phyloP scores from a whole-genome alignment of 2,113 vertebrate species.

The Nestor notabilis region DNA sequence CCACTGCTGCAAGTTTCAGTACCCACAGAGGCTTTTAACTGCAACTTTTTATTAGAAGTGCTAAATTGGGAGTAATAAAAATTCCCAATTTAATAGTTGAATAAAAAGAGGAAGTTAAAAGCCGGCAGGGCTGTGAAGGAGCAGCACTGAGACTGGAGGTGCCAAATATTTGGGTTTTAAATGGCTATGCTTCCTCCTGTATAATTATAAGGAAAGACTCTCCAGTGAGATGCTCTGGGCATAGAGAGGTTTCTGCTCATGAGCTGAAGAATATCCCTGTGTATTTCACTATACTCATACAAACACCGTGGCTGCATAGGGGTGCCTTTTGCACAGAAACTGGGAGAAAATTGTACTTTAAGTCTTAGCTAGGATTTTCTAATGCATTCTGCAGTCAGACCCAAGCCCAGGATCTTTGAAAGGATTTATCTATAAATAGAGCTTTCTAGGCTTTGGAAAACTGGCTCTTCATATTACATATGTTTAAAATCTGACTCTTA shows the following conservation, averaged over 20 bases:
- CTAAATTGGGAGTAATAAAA: slow-evolving; percentile 61
- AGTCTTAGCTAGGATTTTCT: not conserved
- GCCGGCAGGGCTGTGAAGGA: not conserved
- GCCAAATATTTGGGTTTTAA: not conserved
- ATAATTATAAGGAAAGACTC: not conserved
- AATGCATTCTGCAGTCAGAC: not conserved
- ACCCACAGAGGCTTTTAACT: slow-evolving; percentile 46
- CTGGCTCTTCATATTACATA: not conserved
- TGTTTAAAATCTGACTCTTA: not conserved
- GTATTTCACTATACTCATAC: not conserved
- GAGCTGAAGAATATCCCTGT: not conserved
- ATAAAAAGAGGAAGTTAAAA: slow-evolving; percentile 50
- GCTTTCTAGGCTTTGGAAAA: not conserved
- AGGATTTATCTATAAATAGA: not conserved
- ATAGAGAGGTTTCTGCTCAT: not conserved
- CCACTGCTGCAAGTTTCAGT: slow-evolving; percentile 47
- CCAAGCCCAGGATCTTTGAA: not conserved
- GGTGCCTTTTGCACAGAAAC: not conserved
- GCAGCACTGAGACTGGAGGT: not conserved
- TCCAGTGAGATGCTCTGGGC: not conserved
- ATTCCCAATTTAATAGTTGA: slow-evolving; percentile 38
- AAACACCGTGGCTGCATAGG: not conserved
- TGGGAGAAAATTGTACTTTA: not conserved
- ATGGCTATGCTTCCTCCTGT: not conserved
- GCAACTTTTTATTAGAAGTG: slow-evolving; percentile 58